Conservation (phyloP, 2,797 vertebrate species). For the Geotrypetes seraphini region DNA sequence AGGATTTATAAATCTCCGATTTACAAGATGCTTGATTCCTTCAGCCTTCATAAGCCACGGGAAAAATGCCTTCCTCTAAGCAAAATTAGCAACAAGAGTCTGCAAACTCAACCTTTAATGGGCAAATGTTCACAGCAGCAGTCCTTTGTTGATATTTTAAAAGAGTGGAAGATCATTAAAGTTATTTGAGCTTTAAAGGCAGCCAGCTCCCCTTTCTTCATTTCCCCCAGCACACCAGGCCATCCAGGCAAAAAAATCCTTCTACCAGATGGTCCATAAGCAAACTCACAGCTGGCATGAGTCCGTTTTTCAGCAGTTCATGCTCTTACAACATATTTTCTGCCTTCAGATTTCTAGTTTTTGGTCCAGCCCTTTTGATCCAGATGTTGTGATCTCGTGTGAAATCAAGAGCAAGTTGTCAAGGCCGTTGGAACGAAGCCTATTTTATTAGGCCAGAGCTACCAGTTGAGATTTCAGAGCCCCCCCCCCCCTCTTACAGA, state of each 20-base stretch:
- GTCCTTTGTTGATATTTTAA: no score
- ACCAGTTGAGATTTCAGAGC: slow-evolving; percentile 7
- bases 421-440: neutral
- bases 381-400: neutral
- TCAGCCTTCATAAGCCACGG: no score
- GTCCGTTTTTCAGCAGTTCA: neutral
- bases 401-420: neutral
- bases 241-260: neutral
- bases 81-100: no score
- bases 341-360: neutral
- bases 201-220: neutral
- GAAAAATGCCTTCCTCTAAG: no score
- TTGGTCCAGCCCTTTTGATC: neutral
- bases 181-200: neutral
- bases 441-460: neutral
- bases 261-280: slow-evolving; percentile 11
- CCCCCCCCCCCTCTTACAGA: neutral
- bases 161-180: neutral
- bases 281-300: slow-evolving; percentile 6
- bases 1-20: no score
- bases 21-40: no score
- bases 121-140: no score
- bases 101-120: no score
- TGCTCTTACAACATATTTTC: neutral
- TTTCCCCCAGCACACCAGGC: neutral